Conservation (phyloP, 2,888 invertebrate genomes). For the Hypomecis punctinalis region DNA sequence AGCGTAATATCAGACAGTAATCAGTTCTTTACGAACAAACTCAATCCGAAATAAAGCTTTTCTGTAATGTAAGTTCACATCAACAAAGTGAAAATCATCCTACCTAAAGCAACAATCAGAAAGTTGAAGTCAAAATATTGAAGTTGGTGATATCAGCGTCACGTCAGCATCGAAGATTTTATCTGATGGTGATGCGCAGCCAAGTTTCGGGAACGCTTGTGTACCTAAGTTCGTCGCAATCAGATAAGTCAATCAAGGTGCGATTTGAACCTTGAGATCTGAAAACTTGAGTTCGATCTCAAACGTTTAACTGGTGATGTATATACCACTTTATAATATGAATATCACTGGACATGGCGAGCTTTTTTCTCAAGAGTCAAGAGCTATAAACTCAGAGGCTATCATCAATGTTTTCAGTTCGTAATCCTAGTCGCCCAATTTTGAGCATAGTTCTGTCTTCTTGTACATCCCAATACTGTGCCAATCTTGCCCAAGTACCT, state of each 20-base stretch:
- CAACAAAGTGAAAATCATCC: background rate
- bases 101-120: conserved; percentile 17
- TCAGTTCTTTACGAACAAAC: too few species aligned
- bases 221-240: conserved; percentile 57
- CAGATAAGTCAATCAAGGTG: conserved; percentile 73
- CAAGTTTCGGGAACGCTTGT: conserved; percentile 38
- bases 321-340: too few species aligned
- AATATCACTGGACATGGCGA: too few species aligned
- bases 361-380: too few species aligned
- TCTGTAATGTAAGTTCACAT: background rate
- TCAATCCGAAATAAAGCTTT: background rate
- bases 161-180: conserved; percentile 59
- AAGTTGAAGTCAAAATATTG: conserved; percentile 71
- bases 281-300: conserved; percentile 43
- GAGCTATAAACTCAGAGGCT: too few species aligned
- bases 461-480: too few species aligned
- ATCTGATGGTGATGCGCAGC: conserved; percentile 68
- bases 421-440: too few species aligned
- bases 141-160: conserved; percentile 50
- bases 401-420: too few species aligned
- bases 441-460: too few species aligned
- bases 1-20: too few species aligned
- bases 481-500: too few species aligned
- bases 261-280: conserved; percentile 52
- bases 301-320: conserved; percentile 31